Evolutionary conservation across 1,140 invertebrate genomes (phyloP).

Genomic region (Heliconius congener): DNA sequence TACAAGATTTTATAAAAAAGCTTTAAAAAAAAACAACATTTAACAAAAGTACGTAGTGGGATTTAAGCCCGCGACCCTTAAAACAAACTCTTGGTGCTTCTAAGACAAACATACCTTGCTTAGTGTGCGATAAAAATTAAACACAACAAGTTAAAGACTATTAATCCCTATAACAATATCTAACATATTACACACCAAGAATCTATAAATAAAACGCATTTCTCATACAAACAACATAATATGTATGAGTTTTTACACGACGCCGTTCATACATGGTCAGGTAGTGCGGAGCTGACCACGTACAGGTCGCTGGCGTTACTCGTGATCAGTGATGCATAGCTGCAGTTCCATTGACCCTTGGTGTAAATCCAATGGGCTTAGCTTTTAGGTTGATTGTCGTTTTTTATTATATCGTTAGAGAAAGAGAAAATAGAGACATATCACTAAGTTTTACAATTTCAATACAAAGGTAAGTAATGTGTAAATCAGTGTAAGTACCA

Average conservation of each 20-base stretch:
- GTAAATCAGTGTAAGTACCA: no score
- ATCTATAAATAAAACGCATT: neutral
- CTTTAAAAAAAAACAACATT: no score
- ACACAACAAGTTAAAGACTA: no score
- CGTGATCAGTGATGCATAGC: conserved; percentile 7
- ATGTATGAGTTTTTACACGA: neutral
- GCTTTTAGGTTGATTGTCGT: neutral
- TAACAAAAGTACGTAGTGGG: no score
- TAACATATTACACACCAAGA: neutral
- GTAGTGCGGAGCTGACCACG: neutral
- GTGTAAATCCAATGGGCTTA: neutral
- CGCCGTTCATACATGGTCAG: neutral
- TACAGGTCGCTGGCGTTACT: neutral
- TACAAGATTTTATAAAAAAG: no score
- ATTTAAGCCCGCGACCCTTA: no score
- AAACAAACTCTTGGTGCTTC: no score
- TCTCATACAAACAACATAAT: neutral
- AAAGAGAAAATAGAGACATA: neutral
- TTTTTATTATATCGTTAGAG: neutral
- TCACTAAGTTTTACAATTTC: no score
- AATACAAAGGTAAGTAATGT: no score
- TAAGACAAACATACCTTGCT: no score
- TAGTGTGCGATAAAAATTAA: no score
- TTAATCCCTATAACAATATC: neutral
- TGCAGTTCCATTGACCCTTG: conserved; percentile 10